Base-by-base conservation (phyloP, 2,113 vertebrate species). In the Maccullochella peelii region DNA sequence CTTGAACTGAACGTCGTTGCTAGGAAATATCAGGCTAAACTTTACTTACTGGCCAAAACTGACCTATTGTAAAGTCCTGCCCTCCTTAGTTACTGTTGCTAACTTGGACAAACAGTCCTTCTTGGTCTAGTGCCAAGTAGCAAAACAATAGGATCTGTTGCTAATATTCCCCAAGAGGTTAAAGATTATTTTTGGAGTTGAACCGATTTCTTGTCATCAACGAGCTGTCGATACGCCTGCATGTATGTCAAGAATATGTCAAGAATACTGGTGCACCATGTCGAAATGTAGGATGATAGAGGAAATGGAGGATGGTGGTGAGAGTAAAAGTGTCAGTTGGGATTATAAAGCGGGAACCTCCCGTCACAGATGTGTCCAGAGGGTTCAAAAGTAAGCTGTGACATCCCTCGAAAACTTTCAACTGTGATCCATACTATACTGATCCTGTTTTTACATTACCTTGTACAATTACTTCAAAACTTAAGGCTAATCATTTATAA, bases 141-240 rank as follows among this genome's bases (percentile, higher is more conserved):
- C 72, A 83, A 86, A 93, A 94, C 94, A 94, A 94, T 92, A 88
- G 90, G 61, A 85, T 93, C 82, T 70, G 79, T 78, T 78, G 67
- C 79, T 88, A 81, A 92, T 86, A 86, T 91, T 81, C 66, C 89
- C 90, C 86, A 63, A 78, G 85, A 85, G 91, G 73, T 67, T 83
- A 50, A 58, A 44, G 78, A 79, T 89, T 89, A 89, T 90, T 90
- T 91, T 85, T 69, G 81, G 91, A 89, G 52, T 80, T 44, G 52
- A 81, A 77, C 58, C 2, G 20, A 72, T 90, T 75, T 90, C 59
- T 90, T 84, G 73, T 86, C 83, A 55, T 78, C 52, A 67, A 66
- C 85, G 47, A 75, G 73, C 58, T 54, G 61, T 72, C 2, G 18
- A 68, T 69, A 49, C 2, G 21, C 57, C 66, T 63, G 68, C 65